Percentiles rank a stretch among this genome's conserved stretches.
Conservation (phyloP, 2,797 vertebrate species). For the Sphaeramia orbicularis region DNA sequence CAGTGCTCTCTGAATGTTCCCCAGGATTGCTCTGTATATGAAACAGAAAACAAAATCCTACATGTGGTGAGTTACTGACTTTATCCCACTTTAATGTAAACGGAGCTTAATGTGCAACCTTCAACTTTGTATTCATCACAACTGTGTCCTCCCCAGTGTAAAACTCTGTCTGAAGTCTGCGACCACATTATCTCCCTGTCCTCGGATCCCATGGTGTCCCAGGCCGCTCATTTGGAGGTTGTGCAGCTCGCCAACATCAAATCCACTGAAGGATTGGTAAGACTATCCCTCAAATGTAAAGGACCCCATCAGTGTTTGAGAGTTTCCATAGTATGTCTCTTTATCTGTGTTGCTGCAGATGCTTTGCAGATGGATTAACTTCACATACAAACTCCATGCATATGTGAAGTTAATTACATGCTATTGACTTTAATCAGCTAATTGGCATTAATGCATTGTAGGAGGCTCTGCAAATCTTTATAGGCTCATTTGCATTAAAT, state of each 20-base stretch:
- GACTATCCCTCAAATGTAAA: constrained; percentile 61
- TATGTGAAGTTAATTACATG: constrained; percentile 5
- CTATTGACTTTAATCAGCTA: background rate
- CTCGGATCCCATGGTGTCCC: constrained; percentile 98
- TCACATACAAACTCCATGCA: background rate
- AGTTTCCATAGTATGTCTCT: background rate
- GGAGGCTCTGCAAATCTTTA: background rate
- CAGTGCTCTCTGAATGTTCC: constrained; percentile 72
- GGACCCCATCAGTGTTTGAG: background rate
- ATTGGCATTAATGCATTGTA: constrained; percentile 4
- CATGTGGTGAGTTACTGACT: constrained; percentile 91
- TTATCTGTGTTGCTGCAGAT: background rate
- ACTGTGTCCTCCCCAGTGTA: constrained; percentile 87
- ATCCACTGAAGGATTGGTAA: constrained; percentile 98
- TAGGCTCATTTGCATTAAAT: background rate
- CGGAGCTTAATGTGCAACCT: background rate
- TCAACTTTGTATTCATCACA: constrained; percentile 19
- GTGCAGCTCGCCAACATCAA: constrained; percentile 98
- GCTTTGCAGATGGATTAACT: background rate
- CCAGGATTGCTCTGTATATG: constrained; percentile 97
- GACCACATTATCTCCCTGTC: constrained; percentile 99
- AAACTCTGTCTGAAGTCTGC: constrained; percentile 96
- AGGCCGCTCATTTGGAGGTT: constrained; percentile 98
- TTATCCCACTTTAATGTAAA: constrained; percentile 19
- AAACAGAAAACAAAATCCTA: constrained; percentile 99